Evolutionary conservation across 2,113 vertebrate species (phyloP).

Genomic region (Alectura lathami): DNA sequence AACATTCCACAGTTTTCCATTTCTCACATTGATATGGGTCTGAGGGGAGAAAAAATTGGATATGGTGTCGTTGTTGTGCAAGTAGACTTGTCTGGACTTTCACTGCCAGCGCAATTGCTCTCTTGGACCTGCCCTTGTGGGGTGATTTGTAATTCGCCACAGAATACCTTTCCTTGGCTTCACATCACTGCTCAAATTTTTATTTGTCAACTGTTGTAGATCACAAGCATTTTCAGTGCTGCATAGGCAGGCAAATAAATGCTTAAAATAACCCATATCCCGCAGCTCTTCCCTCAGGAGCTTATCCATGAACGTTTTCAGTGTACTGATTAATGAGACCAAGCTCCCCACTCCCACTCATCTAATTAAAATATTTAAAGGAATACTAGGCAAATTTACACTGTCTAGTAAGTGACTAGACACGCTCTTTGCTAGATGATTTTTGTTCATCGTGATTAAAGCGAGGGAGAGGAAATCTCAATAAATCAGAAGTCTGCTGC

Average conservation of each 20-base stretch:
- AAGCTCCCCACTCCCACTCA: background rate
- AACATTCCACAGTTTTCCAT: background rate
- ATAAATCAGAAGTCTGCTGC: background rate
- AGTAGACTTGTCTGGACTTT: background rate
- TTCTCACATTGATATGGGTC: background rate
- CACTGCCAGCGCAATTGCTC: background rate
- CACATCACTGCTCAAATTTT: constrained; percentile 33
- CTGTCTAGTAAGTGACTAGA: background rate
- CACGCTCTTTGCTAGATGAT: background rate
- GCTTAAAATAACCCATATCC: constrained; percentile 17
- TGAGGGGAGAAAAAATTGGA: background rate
- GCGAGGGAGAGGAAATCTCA: background rate
- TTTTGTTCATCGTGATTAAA: background rate
- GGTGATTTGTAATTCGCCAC: constrained; percentile 1
- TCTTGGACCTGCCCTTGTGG: background rate
- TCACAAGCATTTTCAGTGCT: constrained; percentile 36
- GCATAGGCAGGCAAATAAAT: constrained; percentile 1
- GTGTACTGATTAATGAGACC: constrained; percentile 19
- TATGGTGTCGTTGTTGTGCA: background rate
- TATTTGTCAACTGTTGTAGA: constrained; percentile 39
- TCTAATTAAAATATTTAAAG: constrained; percentile 52
- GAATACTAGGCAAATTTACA: background rate
- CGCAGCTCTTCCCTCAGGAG: constrained; percentile 22
- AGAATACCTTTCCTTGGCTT: constrained; percentile 15
- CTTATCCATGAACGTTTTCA: constrained; percentile 22